Base-by-base conservation (phyloP, 1,140 invertebrate genomes). In the Tribolium castaneum region DNA sequence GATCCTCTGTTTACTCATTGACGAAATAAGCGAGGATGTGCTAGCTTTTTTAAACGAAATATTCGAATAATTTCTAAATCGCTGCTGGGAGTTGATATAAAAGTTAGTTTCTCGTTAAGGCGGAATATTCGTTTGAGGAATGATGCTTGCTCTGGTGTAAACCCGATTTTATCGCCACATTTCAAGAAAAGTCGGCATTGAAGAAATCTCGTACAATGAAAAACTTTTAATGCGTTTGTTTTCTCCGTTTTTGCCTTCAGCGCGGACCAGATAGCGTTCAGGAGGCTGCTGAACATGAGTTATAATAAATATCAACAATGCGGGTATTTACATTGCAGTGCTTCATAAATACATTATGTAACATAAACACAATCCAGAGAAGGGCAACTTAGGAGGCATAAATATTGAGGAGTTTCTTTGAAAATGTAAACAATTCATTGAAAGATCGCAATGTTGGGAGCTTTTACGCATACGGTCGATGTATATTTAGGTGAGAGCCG, bases 281-380 rank as follows among this genome's bases (percentile, higher is more conserved):
- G n/a, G 6, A 34, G 4, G 3, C 19, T 10, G 19, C 56, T 62
- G 30, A 35, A 14, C 30, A 13, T 9, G 59, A 66, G 59, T 66
- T 66, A 66, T 66, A 66, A 73, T 54, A 73, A 73, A 73, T 73
- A 73, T 52, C 71, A 73, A 73, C 71, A 73, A 73, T 73, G 49
- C 49, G 49, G n/a, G 49, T 73, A 73, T 73, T 73, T 73, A 73
- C 71, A 73, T 54, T 73, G 71, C 52, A 54, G 10, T 35, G 71
- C 22, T 66, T 66, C 59, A 66, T 73, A 73, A 73, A 73, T 73
- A 54, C 52, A 54, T 72, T 72, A 52, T 51, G 50, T 51, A 73
- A 73, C 49, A 54, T 73, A 73, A 73, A 73, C 49, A 73, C 14
- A 73, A 73, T 54, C 49, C 52, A 72, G 16, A 51, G 50, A 72